Evolutionary conservation across 2,113 vertebrate genomes (phyloP).

Genomic region (Trematomus loennbergii): DNA sequence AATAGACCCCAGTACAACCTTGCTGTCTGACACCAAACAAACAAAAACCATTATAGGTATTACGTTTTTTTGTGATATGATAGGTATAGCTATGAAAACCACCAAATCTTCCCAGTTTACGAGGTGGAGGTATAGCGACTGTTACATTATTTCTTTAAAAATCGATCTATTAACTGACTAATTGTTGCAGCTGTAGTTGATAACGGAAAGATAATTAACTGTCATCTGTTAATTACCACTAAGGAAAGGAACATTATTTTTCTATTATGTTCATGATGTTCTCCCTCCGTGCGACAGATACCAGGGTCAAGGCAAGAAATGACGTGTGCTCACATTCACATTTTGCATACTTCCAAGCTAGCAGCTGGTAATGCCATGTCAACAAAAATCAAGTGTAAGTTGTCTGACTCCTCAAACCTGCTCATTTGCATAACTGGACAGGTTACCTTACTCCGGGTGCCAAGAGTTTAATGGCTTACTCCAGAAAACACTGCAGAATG

Average conservation of each 20-base stretch:
- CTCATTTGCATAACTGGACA: conserved; percentile 33
- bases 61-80: not conserved
- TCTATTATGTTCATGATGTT: not conserved
- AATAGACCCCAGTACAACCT: not conserved
- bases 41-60: not conserved
- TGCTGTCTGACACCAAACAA: not conserved
- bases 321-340: conserved; percentile 10
- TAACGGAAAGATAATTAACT: not conserved
- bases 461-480: conserved; percentile 23
- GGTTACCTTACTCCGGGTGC: not conserved
- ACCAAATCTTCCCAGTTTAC: not conserved
- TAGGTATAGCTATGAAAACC: not conserved
- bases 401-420: conserved; percentile 9
- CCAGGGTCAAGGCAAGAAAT: not conserved
- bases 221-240: not conserved
- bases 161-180: not conserved
- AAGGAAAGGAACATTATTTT: not conserved
- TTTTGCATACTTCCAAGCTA: conserved; percentile 9
- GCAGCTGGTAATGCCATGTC: conserved; percentile 10
- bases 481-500: conserved; percentile 8
- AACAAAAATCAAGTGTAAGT: conserved; percentile 8
- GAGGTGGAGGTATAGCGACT: not conserved
- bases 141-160: not conserved
- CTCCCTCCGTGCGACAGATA: not conserved
- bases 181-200: not conserved